phyloP scores from a whole-genome alignment of 2,888 invertebrate species.

The Prenolepis imparis region DNA sequence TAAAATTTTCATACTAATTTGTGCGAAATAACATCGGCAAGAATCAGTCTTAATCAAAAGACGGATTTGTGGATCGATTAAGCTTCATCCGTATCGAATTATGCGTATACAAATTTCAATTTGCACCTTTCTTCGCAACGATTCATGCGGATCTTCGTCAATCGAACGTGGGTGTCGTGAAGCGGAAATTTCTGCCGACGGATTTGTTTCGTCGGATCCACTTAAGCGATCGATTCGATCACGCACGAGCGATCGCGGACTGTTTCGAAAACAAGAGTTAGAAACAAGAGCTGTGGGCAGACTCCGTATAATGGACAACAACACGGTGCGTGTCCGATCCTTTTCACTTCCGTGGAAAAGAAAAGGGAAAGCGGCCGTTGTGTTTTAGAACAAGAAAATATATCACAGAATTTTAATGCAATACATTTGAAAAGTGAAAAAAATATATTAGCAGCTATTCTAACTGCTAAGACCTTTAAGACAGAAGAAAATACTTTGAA shows the following conservation, averaged over 20 bases:
- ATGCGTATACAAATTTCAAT: conserved; percentile 13
- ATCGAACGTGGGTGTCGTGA: background rate
- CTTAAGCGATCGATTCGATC: conserved; percentile 56
- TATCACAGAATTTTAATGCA: conserved; percentile 31
- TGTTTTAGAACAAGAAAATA: conserved; percentile 70
- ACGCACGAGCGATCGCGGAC: conserved; percentile 74
- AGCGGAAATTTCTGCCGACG: conserved; percentile 2
- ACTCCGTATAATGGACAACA: conserved; percentile 71
- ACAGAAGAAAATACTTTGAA: background rate
- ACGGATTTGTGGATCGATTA: too few relatives aligned
- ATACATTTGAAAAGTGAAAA: conserved; percentile 10
- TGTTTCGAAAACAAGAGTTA: conserved; percentile 78
- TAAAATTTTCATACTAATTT: background rate
- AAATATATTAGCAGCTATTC: background rate
- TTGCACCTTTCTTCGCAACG: background rate
- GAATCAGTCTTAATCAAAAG: background rate
- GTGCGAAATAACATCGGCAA: background rate
- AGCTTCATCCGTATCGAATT: background rate
- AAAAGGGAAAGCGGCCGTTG: conserved; percentile 81
- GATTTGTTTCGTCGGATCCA: conserved; percentile 61
- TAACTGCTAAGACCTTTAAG: background rate
- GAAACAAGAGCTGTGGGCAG: conserved; percentile 62
- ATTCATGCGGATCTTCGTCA: background rate
- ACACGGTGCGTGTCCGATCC: conserved; percentile 67
- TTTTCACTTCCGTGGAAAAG: conserved; percentile 83